Base-by-base conservation (phyloP, 2,797 vertebrate species). In the Chanos chanos region DNA sequence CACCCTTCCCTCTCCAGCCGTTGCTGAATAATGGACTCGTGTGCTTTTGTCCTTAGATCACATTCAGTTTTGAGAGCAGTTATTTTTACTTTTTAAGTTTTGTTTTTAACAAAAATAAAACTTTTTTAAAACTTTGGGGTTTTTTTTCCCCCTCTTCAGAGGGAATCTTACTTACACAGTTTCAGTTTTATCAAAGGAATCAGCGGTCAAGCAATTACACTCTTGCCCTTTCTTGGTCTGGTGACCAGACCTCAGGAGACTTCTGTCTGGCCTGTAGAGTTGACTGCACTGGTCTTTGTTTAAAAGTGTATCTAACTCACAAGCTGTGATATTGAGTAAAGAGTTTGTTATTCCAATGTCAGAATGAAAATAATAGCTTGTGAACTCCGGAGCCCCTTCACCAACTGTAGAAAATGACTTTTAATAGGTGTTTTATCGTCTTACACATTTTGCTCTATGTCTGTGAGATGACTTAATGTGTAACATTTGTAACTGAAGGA, bases 131-230 rank as follows among this genome's bases (percentile, higher is more conserved):
- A n/a, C n/a, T n/a, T n/a, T n/a, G n/a, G n/a, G n/a, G n/a, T n/a
- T n/a, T n/a, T n/a, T n/a, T n/a, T n/a, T n/a, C n/a, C n/a, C n/a
- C n/a, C n/a, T n/a, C n/a, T n/a, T n/a, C n/a, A n/a, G n/a, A n/a
- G n/a, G n/a, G n/a, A n/a, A n/a, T n/a, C n/a, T n/a, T n/a, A n/a
- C 8, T 9, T 36, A 44, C 44, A 7, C 15, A 37, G 8, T 27
- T 54, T 16, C 7, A 40, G 21, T 73, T 80, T 72, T 64, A 49
- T 55, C 16, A 43, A 37, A 64, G 57, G 50, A 52, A 25, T 15
- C 16, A 65, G 61, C 80, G 67, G 58, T 73, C 70, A 80, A 61
- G 33, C 66, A 73, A 73, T 82, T 83, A 76, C 73, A 70, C 50
- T 51, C 70, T 70, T 74, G 65, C 69, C 67, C 66, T 80, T 74